Conservation (phyloP, 2,113 vertebrate species). For the Gopherus flavomarginatus region DNA sequence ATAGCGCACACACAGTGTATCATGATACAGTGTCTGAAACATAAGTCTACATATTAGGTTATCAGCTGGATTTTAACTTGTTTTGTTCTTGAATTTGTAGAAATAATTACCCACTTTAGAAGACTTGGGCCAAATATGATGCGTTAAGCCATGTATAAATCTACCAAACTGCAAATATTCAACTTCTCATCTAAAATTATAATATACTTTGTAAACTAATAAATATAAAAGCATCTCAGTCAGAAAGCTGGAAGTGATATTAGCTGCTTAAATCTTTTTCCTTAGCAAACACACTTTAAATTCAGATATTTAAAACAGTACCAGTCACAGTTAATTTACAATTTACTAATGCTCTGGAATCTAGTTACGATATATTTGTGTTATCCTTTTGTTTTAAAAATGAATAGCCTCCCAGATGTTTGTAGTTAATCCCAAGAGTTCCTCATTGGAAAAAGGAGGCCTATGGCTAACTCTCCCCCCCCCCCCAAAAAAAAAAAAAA, state of each 20-base stretch:
- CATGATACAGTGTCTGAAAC: background rate
- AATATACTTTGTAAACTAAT: background rate
- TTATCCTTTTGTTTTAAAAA: constrained; percentile 4
- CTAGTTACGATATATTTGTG: background rate
- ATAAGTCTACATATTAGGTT: background rate
- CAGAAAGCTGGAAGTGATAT: background rate
- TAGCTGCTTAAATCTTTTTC: background rate
- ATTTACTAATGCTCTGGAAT: constrained; percentile 1
- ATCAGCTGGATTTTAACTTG: background rate
- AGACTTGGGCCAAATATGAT: background rate
- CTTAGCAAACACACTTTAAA: background rate
- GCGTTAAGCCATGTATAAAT: background rate
- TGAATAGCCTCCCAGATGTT: background rate
- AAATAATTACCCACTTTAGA: background rate
- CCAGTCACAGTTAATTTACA: accelerated
- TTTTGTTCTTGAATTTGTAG: background rate
- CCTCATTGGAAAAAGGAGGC: background rate
- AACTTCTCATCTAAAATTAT: background rate
- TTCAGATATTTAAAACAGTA: background rate
- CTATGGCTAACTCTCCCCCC: background rate
- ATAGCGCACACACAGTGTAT: background rate
- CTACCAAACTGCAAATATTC: background rate
- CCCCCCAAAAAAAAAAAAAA: too few species aligned
- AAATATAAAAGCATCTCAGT: background rate
- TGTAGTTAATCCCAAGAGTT: background rate